Base-by-base conservation (phyloP, 2,797 vertebrate species). In the Leuciscus waleckii region DNA sequence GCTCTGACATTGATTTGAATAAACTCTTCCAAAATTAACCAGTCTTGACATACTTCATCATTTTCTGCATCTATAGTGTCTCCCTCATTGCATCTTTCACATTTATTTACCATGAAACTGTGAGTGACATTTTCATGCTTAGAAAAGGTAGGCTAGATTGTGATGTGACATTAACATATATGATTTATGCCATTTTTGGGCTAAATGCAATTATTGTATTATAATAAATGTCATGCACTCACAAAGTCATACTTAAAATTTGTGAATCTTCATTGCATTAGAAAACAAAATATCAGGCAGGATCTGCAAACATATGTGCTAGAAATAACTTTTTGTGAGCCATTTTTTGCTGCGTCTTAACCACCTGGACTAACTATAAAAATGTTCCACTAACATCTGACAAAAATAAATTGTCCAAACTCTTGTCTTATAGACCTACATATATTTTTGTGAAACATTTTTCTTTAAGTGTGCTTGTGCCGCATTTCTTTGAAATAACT, bases 11-110 rank as follows among this genome's bases (percentile, higher is more conserved):
- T 88, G 82, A 86, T 92, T 91, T 95, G 91, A 93, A 91, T 93
- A 90, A 93, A 91, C 93, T 94, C 94, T 88, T 92, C 95, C 94
- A 91, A 96, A 97, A 96, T 96, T 96, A 97, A 97, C 85, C 35
- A 85, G 82, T 81, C 69, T 90, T 91, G 81, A 88, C 90, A 87
- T 82, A 90, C 89, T 49, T 88, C 90, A 92, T 89, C 71, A 87
- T 92, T 93, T 89, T 90, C 68, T 69, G 61, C 88, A 91, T 89
- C 86, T 83, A 65, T 54, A 92, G 87, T 83, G 29, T 91, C 56
- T 70, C 46, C 43, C 43, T 19, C 81, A 21, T 74, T 86, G 21
- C 4, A 23, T 69, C 86, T 81, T 67, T n/a, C 26, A 81, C 61
- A 69, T 39, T 17, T 19, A 58, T 56, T 11, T n/a, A 16, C 41